A percentile compares a stretch with the other conserved stretches of the same genome.
phyloP scores from a whole-genome alignment of 2,797 vertebrate species.

The Poeciliopsis gracilis region DNA sequence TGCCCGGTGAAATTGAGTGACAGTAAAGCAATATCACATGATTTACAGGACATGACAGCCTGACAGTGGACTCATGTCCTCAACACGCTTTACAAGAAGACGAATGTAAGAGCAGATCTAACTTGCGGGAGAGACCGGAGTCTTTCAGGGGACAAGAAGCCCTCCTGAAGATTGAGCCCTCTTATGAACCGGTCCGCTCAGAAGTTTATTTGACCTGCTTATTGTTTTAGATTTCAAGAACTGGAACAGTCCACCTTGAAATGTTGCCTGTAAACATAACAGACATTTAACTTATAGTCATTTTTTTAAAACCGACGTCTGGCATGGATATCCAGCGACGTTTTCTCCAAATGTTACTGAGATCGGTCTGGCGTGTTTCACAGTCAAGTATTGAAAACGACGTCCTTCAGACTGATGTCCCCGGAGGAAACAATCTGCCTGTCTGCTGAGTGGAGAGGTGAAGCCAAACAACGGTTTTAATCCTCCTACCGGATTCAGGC shows the following conservation, averaged over 20 bases:
- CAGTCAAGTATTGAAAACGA: background rate
- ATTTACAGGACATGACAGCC: background rate
- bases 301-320: background rate
- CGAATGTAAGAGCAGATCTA: no score
- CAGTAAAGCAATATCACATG: background rate
- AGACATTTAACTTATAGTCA: background rate
- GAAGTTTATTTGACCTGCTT: background rate
- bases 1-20: background rate
- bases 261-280: background rate
- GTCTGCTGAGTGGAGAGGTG: background rate
- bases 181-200: background rate
- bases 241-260: background rate
- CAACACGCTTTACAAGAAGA: no score
- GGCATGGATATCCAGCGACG: background rate
- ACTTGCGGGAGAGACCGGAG: background rate
- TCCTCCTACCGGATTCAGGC: background rate
- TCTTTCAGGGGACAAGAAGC: background rate
- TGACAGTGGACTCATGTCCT: background rate
- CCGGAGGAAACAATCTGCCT: background rate
- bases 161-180: background rate
- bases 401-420: background rate
- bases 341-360: background rate
- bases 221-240: background rate
- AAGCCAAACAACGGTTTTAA: background rate
- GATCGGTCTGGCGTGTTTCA: background rate